Percentiles rank a stretch among this genome's conserved stretches.
These are phyloP conservation scores for Folsomia candida DNA, from an alignment of 2,888 invertebrate species.

Conservation along the genomic window DNA sequence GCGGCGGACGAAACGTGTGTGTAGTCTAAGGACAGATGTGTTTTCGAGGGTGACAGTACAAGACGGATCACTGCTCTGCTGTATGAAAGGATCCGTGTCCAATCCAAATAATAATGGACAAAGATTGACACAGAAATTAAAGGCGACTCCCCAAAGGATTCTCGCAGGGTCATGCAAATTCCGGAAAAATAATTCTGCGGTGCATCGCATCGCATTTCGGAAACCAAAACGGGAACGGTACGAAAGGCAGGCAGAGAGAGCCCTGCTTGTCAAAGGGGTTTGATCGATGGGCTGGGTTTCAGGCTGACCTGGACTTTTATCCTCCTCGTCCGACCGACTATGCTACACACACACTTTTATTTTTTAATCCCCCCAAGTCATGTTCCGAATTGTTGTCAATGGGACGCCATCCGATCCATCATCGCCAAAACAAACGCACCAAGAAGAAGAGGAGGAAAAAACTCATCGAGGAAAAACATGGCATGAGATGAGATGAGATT, in stretches of 20 bases:
- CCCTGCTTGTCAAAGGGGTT: conserved; percentile 47
- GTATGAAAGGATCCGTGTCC: conserved; percentile 18
- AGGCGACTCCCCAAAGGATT: conserved; percentile 1
- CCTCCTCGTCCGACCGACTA: conserved; percentile 5
- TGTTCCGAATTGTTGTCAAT: conserved; percentile 8
- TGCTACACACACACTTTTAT: neutral
- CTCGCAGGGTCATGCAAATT: neutral
- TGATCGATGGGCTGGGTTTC: conserved; percentile 50
- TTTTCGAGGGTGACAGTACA: conserved; percentile 48
- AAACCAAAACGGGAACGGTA: neutral
- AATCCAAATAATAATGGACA: conserved; percentile 26
- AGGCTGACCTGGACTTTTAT: conserved; percentile 30
- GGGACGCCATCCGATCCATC: neutral
- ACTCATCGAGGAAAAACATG: neutral
- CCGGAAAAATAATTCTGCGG: neutral
- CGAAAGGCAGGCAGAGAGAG: conserved; percentile 15
- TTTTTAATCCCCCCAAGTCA: conserved; percentile 8
- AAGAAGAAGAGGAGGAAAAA: no score
- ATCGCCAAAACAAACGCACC: conserved; percentile 5
- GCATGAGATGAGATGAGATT: no score
- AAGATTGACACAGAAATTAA: conserved; percentile 26
- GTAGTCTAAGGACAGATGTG: neutral
- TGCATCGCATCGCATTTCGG: neutral
- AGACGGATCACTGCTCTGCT: conserved; percentile 50
- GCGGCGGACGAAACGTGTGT: neutral